Percentiles rank a stretch among this genome's conserved stretches.
Evolutionary conservation across 2,888 invertebrate species (phyloP).

Genomic region (Drosophila peninsularis): DNA sequence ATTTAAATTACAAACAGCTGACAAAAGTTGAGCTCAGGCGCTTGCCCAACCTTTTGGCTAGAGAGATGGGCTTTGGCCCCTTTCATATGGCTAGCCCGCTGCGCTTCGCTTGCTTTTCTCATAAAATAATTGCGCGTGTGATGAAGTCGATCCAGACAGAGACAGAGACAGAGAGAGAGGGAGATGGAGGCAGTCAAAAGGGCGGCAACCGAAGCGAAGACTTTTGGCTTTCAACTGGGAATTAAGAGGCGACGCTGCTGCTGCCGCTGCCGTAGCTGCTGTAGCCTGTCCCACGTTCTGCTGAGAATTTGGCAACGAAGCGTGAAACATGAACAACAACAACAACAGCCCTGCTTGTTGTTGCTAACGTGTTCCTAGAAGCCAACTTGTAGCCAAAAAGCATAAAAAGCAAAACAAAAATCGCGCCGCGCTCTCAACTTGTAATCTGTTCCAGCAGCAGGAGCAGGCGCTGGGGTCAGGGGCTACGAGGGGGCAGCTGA

Average conservation of each 20-base stretch:
- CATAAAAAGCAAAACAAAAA: conserved; percentile 22
- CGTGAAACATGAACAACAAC: conserved; percentile 71
- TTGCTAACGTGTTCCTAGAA: conserved; percentile 50
- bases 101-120: conserved; percentile 73
- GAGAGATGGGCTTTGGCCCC: conserved; percentile 9
- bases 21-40: conserved; percentile 59
- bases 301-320: conserved; percentile 80
- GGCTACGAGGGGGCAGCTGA: conserved; percentile 3
- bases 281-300: conserved; percentile 54
- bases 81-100: conserved; percentile 47
- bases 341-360: conserved; percentile 24
- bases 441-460: conserved; percentile 35
- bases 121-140: conserved; percentile 79
- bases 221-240: conserved; percentile 67
- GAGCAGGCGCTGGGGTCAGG: background rate
- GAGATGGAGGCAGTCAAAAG: conserved; percentile 10
- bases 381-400: conserved; percentile 44
- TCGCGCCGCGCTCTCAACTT: conserved; percentile 32
- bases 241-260: conserved; percentile 49
- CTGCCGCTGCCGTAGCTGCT: conserved; percentile 20
- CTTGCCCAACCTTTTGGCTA: conserved; percentile 62
- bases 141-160: conserved; percentile 54
- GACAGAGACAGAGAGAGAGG: background rate
- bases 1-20: conserved; percentile 78
- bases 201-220: conserved; percentile 49